These are phyloP conservation scores for Dromaius novaehollandiae DNA, from an alignment of 2,113 vertebrate genomes.

Conservation along the genomic window DNA sequence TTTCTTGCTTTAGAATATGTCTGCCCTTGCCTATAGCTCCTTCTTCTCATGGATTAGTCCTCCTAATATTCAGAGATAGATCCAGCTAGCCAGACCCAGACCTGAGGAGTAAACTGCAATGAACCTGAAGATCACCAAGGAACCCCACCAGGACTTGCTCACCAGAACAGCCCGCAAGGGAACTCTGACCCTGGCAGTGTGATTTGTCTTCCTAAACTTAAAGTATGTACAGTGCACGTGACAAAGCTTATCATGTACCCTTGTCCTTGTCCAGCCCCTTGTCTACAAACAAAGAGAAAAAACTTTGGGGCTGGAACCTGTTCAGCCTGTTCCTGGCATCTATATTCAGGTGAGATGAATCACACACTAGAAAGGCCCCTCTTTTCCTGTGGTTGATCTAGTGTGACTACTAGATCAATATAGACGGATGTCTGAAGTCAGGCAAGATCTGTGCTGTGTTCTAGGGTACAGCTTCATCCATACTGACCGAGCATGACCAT, in stretches of 20 bases:
- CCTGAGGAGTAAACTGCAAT: background rate
- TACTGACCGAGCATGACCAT: background rate
- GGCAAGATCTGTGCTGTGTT: background rate
- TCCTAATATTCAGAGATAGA: background rate
- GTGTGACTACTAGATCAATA: rapidly evolving
- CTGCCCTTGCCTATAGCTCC: background rate
- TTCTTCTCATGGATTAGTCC: background rate
- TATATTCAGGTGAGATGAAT: background rate
- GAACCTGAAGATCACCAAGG: background rate
- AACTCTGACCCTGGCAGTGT: background rate
- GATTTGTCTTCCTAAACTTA: background rate
- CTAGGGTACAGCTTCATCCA: background rate
- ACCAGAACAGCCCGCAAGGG: rapidly evolving
- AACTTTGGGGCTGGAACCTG: background rate
- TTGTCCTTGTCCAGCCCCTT: background rate
- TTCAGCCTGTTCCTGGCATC: background rate
- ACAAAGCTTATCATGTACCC: background rate
- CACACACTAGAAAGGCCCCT: background rate
- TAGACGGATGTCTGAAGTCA: background rate
- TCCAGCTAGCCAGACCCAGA: background rate
- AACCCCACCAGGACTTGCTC: background rate
- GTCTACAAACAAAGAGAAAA: background rate
- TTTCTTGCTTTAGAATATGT: background rate
- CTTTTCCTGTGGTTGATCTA: background rate
- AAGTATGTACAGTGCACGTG: background rate